Base-by-base conservation (phyloP, 2,113 vertebrate species). In the Lethenteron camtschaticum region DNA sequence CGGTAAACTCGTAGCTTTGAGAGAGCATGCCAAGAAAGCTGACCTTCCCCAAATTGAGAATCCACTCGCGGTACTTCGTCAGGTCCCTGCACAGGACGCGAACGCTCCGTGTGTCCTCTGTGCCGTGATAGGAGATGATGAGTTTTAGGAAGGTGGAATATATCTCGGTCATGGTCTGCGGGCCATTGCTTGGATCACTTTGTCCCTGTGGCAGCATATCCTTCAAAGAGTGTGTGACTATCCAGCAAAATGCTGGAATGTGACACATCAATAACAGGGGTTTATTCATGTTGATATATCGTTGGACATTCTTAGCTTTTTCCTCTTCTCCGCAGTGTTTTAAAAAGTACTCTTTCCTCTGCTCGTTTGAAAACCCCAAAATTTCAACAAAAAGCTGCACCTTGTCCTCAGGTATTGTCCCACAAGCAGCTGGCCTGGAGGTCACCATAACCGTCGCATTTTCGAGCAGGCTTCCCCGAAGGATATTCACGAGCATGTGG, bases 181-280 rank as follows among this genome's bases (percentile, higher is more conserved):
- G 81, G 11, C 78, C 73, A 9, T 72, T 10, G 8, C 66, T 71
- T 66, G 72, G 71, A 59, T 70, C 72, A 58, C 77, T 75, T 63
- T 69, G 56, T 5, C 24, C 10, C 3, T 1, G 1, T 1, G 24
- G 13, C 12, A 79, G 70, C 24, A 74, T 75, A 18, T 63, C 59
- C 57, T 76, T 76, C 63, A 78, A 78, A 11, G 77, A 16, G n/a
- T 72, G 79, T 70, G 77, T 78, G 70, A 80, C 73, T 55, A 78
- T 82, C 81, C 83, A 85, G 75, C 82, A 84, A 71, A 82, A 85
- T 12, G 74, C 74, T 2, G 84, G 84, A 57, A 76, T 73, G 56
- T 73, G 70, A 20, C 77, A 78, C 71, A 83, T 70, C 12, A 80
- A 77, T 57, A 80, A 78, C 63, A 81, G 78, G 3, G 79, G 77